Percentiles rank a stretch among this genome's conserved stretches.
phyloP scores from a whole-genome alignment of 2,888 invertebrate genomes.

The Eledona agricola region DNA sequence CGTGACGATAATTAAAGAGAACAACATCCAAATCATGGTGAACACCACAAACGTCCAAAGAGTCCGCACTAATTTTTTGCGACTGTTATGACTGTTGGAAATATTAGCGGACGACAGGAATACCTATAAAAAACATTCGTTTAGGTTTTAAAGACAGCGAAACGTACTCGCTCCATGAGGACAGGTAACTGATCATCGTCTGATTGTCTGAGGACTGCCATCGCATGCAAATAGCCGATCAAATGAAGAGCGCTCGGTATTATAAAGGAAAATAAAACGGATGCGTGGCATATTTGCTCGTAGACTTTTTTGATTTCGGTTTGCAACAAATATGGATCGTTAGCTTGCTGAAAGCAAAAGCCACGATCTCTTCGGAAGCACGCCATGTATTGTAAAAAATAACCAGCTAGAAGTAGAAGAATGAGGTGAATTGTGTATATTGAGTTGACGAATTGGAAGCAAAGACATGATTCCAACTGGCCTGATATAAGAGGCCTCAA shows the following conservation, averaged over 20 bases:
- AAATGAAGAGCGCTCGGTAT: conserved; percentile 79
- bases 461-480: conserved; percentile 68
- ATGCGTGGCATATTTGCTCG: conserved; percentile 75
- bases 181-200: conserved; percentile 86
- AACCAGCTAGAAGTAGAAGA: conserved; percentile 74
- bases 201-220: conserved; percentile 77
- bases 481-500: conserved; percentile 75
- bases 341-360: conserved; percentile 68
- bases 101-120: conserved; percentile 78
- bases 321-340: conserved; percentile 29
- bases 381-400: conserved; percentile 80
- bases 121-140: conserved; percentile 63
- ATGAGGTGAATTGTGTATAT: conserved; percentile 75
- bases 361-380: conserved; percentile 79
- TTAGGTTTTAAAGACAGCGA: not conserved
- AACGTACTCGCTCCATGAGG: conserved; percentile 79
- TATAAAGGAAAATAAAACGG: conserved; percentile 75
- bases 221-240: conserved; percentile 75
- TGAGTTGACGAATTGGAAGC: conserved; percentile 70
- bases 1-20: conserved; percentile 72
- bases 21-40: conserved; percentile 75
- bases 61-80: conserved; percentile 73
- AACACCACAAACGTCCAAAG: conserved; percentile 78
- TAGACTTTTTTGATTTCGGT: conserved; percentile 56
- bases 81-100: conserved; percentile 72